A percentile compares a stretch with the other conserved stretches of the same genome.
phyloP scores from a whole-genome alignment of 1,140 invertebrate species.

The Epicauta chinensis region DNA sequence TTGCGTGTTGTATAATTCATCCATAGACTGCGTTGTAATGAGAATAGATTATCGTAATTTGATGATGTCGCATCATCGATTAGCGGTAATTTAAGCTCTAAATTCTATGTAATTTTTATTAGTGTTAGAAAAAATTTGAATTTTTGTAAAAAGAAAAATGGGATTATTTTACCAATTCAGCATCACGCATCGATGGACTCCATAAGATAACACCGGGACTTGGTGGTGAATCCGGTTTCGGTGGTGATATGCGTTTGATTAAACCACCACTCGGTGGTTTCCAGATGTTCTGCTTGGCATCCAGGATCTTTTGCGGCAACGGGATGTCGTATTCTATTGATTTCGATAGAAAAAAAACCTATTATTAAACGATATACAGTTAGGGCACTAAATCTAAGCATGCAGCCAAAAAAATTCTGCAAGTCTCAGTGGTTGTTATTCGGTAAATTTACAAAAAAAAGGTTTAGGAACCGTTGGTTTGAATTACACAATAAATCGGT shows the following conservation, averaged over 20 bases:
- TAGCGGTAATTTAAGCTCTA: neutral
- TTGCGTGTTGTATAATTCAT: neutral
- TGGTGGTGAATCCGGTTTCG: neutral
- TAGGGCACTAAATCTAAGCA: too few species aligned
- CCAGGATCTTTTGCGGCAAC: too few species aligned
- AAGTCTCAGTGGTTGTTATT: too few species aligned
- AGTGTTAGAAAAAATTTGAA: too few species aligned
- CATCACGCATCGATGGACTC: neutral
- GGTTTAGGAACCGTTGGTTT: too few species aligned
- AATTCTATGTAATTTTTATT: neutral
- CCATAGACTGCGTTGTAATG: slow-evolving; percentile 27
- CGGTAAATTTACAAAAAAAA: too few species aligned
- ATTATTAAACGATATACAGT: too few species aligned
- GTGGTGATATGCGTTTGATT: neutral
- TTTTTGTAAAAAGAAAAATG: neutral
- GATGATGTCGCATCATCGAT: neutral
- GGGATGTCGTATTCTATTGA: too few species aligned
- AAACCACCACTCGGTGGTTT: neutral
- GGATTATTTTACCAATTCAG: neutral
- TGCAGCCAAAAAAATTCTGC: too few species aligned
- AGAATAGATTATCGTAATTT: slow-evolving; percentile 17
- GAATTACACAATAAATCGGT: too few species aligned
- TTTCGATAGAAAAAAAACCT: too few species aligned
- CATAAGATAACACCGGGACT: neutral
- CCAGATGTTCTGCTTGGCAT: neutral